phyloP scores from a whole-genome alignment of 2,797 vertebrate genomes.

The Sebastes flavidus region DNA sequence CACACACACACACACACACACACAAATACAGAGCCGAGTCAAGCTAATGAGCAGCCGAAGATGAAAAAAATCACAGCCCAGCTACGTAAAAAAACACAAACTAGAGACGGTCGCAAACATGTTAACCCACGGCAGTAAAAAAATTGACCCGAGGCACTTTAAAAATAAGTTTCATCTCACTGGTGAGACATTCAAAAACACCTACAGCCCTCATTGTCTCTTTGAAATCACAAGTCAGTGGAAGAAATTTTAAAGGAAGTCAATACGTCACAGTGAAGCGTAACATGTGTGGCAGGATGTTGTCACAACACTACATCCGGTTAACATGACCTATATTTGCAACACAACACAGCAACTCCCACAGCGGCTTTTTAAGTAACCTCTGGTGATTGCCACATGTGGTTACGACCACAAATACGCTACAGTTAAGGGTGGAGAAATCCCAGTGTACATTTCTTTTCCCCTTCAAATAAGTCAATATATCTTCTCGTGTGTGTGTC shows the following conservation, averaged over 20 bases:
- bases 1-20: constrained; percentile 22
- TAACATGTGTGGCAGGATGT: constrained; percentile 17
- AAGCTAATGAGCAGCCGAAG: constrained; percentile 19
- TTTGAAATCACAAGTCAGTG: background rate
- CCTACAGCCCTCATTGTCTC: background rate
- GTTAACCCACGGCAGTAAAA: constrained; percentile 6
- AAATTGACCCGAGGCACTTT: background rate
- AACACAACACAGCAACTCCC: constrained; percentile 7
- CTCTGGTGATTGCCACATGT: constrained; percentile 26
- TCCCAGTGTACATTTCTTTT: constrained; percentile 1
- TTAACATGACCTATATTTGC: constrained; percentile 18
- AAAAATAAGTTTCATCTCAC: background rate
- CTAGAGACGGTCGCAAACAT: background rate
- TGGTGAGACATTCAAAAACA: background rate
- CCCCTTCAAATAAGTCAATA: constrained; percentile 8
- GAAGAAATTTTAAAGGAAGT: background rate
- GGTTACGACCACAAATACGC: constrained; percentile 18
- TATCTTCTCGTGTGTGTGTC: background rate
- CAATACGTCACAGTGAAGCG: background rate
- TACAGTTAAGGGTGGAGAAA: background rate
- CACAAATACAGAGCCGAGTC: background rate
- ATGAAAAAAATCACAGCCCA: constrained; percentile 20
- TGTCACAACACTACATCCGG: constrained; percentile 13
- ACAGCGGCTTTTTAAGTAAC: constrained; percentile 19
- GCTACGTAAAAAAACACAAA: background rate